Conservation (phyloP, 1,140 invertebrate genomes). For the Eufriesea mexicana region DNA sequence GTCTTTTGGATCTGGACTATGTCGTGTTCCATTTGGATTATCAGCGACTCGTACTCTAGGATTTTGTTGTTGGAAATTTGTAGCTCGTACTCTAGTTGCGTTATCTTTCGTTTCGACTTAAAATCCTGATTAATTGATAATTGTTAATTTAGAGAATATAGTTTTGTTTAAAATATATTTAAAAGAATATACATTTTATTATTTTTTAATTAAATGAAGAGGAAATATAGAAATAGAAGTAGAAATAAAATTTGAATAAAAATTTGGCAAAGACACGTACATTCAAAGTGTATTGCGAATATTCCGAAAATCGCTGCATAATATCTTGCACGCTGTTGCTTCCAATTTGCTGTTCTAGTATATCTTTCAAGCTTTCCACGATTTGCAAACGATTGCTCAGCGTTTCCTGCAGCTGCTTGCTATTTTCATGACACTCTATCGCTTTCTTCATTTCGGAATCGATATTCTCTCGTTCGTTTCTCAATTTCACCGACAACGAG, state of each 20-base stretch:
- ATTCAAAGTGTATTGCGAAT: constrained; percentile 69
- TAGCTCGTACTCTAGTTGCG: constrained; percentile 70
- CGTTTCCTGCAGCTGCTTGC: constrained; percentile 69
- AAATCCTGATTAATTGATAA: constrained; percentile 64
- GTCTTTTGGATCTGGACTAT: constrained; percentile 70
- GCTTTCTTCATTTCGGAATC: constrained; percentile 71
- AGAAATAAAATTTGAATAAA: neutral
- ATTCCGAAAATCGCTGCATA: constrained; percentile 72
- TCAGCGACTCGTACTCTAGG: constrained; percentile 66
- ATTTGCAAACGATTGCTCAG: constrained; percentile 71
- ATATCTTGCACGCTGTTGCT: constrained; percentile 66
- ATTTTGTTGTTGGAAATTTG: constrained; percentile 64
- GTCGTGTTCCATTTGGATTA: constrained; percentile 71
- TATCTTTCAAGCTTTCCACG: constrained; percentile 75
- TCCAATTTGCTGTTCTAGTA: constrained; percentile 76
- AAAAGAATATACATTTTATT: no score
- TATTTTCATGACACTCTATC: constrained; percentile 61
- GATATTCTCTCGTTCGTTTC: constrained; percentile 67
- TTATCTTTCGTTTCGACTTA: constrained; percentile 71
- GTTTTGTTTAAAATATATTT: neutral
- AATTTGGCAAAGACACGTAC: constrained; percentile 60
- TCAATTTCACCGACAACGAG: constrained; percentile 61
- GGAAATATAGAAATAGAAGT: neutral
- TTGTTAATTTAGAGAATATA: neutral
- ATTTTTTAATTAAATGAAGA: neutral